Conservation (phyloP, 2,888 invertebrate species). For the Drosophila monieri region DNA sequence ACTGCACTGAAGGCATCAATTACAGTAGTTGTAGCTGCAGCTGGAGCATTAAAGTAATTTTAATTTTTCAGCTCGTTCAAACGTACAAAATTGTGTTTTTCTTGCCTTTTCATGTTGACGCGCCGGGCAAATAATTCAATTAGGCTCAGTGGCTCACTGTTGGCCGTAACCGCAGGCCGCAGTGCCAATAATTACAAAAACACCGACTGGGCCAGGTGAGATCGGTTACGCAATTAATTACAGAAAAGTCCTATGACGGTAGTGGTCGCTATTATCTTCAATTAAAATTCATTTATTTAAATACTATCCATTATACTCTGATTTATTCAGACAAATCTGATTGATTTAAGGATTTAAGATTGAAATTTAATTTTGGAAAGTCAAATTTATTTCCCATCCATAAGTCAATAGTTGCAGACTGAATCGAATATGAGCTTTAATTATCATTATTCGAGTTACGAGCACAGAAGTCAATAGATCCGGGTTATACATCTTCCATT, state of each 20-base stretch:
- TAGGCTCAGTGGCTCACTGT: constrained; percentile 13
- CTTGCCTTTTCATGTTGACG: background rate
- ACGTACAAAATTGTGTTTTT: constrained; percentile 19
- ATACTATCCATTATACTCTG: background rate
- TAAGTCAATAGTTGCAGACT: constrained; percentile 8
- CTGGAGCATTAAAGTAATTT: constrained; percentile 37
- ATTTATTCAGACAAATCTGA: background rate
- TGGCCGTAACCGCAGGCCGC: constrained; percentile 32
- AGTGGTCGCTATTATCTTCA: constrained; percentile 19
- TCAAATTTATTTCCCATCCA: background rate
- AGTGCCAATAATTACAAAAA: constrained; percentile 38
- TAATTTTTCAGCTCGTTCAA: constrained; percentile 8
- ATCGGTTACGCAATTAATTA: constrained; percentile 26
- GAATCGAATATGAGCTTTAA: constrained; percentile 34
- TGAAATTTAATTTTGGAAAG: background rate
- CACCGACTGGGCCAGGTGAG: constrained; percentile 15
- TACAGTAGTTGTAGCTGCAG: constrained; percentile 15
- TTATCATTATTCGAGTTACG: constrained; percentile 25
- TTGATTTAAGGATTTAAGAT: background rate
- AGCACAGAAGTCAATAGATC: constrained; percentile 23
- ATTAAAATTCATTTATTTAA: constrained; percentile 35
- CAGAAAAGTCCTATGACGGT: constrained; percentile 5
- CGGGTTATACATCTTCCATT: constrained; percentile 11
- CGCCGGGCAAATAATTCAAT: constrained; percentile 24
- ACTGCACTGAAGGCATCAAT: constrained; percentile 48